These are phyloP conservation scores for Tenthredo mesomela DNA, from an alignment of 2,888 invertebrate genomes.

Conservation along the genomic window DNA sequence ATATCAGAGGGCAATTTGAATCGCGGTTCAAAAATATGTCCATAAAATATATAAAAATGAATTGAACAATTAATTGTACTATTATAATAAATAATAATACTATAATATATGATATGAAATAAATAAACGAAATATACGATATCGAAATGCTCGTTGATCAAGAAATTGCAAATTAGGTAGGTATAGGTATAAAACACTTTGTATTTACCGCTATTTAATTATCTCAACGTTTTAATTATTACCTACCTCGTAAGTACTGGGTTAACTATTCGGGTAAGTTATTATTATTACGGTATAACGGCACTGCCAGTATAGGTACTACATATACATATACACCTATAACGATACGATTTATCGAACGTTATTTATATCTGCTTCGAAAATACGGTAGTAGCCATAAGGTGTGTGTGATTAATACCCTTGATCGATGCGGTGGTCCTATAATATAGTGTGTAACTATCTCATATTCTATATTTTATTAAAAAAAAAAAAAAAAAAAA, in stretches of 20 bases:
- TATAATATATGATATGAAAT: too few relatives aligned
- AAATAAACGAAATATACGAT: too few relatives aligned
- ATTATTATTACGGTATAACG: slow-evolving; percentile 2
- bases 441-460: not conserved
- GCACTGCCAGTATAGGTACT: not conserved
- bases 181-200: not conserved
- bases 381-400: slow-evolving; percentile 28
- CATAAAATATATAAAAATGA: not conserved
- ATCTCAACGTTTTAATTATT: slow-evolving; percentile 20
- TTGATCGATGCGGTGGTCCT: not conserved
- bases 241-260: slow-evolving; percentile 15
- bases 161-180: slow-evolving; percentile 26
- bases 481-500: too few relatives aligned
- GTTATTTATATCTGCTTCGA: not conserved
- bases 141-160: not conserved
- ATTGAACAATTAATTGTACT: slow-evolving; percentile 38
- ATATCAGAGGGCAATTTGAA: not conserved
- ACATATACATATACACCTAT: not conserved
- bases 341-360: slow-evolving; percentile 10
- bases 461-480: not conserved
- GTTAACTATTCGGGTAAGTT: not conserved
- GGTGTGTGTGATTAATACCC: slow-evolving; percentile 3
- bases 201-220: slow-evolving; percentile 39
- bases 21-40: too few relatives aligned
- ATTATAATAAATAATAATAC: too few relatives aligned